Percentiles rank a stretch among this genome's conserved stretches.
phyloP scores from a whole-genome alignment of 2,113 vertebrate genomes.

The Leptocoma aspasia region DNA sequence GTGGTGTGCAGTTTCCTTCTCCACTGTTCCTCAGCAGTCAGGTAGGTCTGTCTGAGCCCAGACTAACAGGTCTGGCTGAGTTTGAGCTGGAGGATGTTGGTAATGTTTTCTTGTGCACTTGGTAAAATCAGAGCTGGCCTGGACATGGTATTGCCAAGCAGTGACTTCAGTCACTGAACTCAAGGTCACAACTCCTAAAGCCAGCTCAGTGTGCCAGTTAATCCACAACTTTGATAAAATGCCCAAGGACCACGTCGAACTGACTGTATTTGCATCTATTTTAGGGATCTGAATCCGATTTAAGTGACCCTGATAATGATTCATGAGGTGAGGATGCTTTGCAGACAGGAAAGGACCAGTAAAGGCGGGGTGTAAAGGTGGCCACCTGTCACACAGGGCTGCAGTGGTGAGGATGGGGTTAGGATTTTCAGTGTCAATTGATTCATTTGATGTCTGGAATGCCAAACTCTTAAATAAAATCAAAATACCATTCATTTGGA shows the following conservation, averaged over 20 bases:
- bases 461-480: neutral
- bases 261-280: conserved; percentile 33
- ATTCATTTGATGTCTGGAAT: neutral
- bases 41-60: neutral
- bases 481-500: neutral
- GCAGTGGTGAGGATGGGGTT: neutral
- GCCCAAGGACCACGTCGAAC: neutral
- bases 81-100: neutral
- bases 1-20: neutral
- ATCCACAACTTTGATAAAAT: conserved; percentile 42
- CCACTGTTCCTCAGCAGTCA: neutral
- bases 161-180: neutral
- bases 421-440: neutral
- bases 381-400: neutral
- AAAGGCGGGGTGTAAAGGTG: neutral
- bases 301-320: neutral
- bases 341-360: neutral
- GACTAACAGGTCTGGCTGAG: neutral
- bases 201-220: conserved; percentile 11
- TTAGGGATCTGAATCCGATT: conserved; percentile 38
- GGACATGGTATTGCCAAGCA: neutral
- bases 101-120: neutral
- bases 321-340: neutral
- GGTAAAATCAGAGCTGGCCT: neutral
- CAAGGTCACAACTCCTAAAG: conserved; percentile 23